A percentile compares a stretch with the other conserved stretches of the same genome.
These are phyloP conservation scores for Automeris io DNA, from an alignment of 2,888 invertebrate species.

Conservation along the genomic window DNA sequence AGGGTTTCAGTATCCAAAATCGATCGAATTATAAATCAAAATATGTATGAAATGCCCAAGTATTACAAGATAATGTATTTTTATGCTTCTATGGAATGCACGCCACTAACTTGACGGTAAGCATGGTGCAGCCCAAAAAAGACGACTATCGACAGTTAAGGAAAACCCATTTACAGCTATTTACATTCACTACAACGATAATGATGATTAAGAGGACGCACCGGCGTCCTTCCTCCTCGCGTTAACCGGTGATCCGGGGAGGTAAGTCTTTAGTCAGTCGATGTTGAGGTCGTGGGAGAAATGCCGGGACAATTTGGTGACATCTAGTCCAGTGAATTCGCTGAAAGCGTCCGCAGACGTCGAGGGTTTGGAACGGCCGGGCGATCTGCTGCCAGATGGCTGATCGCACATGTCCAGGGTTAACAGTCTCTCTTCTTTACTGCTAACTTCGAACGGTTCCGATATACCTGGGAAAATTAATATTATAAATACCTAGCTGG, in stretches of 20 bases:
- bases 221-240: conserved; percentile 19
- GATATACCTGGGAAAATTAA: conserved; percentile 62
- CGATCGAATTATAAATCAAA: too few relatives aligned
- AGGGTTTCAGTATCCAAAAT: too few relatives aligned
- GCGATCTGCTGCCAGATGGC: conserved; percentile 40
- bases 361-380: conserved; percentile 32
- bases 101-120: too few relatives aligned
- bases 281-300: conserved; percentile 69
- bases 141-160: too few relatives aligned
- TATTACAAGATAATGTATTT: too few relatives aligned
- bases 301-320: conserved; percentile 64
- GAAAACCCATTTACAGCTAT: too few relatives aligned
- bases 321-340: conserved; percentile 66
- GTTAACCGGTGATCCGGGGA: conserved; percentile 59
- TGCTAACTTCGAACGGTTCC: conserved; percentile 66
- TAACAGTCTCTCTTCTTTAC: conserved; percentile 53
- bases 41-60: too few relatives aligned
- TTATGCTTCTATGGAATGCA: too few relatives aligned
- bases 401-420: conserved; percentile 37
- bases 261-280: conserved; percentile 70
- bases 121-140: too few relatives aligned
- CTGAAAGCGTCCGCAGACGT: conserved; percentile 61
- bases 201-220: too few relatives aligned
- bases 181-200: too few relatives aligned
- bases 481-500: too few relatives aligned